Evolutionary conservation across 2,797 vertebrate species (phyloP).

Genomic region (Lophura swinhoii): DNA sequence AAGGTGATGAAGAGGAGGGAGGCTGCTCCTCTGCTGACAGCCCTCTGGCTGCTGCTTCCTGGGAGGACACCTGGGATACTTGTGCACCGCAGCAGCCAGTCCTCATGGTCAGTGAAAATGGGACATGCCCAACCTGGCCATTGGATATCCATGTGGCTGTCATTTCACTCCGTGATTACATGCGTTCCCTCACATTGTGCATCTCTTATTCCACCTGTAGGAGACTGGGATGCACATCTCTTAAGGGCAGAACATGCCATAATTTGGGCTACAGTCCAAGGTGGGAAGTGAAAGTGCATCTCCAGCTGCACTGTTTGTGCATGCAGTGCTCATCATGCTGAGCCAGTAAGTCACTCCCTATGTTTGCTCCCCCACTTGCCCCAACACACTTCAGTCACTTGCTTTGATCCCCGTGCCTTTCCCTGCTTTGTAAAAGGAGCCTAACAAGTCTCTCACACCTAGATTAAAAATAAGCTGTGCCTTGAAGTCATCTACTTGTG

Average conservation of each 20-base stretch:
- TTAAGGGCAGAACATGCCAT: not conserved
- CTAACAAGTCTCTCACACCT: not conserved
- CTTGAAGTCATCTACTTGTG: conserved; percentile 47
- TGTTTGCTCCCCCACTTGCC: not conserved
- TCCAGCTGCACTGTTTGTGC: not conserved
- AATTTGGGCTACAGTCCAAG: not conserved
- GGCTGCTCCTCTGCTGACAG: not conserved
- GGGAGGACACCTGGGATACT: not conserved
- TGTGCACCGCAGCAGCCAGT: fast-evolving
- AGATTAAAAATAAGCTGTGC: conserved; percentile 46
- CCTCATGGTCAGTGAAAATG: fast-evolving
- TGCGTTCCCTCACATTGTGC: not conserved
- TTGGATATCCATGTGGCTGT: not conserved
- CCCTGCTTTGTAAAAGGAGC: not conserved
- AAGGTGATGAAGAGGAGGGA: not conserved
- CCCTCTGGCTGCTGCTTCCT: no score
- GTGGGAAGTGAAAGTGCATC: fast-evolving
- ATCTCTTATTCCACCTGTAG: not conserved
- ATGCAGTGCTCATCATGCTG: fast-evolving
- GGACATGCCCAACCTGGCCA: not conserved
- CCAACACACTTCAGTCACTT: not conserved
- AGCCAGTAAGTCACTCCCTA: not conserved
- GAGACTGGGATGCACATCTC: not conserved
- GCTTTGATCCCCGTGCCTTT: not conserved
- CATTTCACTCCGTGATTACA: not conserved